phyloP scores from a whole-genome alignment of 2,797 vertebrate genomes.

The Centropyge bicolor region DNA sequence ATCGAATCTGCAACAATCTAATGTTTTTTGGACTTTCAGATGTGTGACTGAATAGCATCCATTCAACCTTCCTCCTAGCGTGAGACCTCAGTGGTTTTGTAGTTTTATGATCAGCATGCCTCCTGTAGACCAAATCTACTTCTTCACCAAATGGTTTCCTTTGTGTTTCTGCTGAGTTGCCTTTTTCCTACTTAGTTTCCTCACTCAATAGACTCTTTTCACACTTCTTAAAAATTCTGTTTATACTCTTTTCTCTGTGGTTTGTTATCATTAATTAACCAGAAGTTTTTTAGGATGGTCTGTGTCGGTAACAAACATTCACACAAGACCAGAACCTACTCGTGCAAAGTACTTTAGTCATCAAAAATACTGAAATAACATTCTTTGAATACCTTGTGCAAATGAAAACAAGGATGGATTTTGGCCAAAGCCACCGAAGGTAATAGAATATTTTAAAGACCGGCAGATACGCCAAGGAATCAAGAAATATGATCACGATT shows the following conservation, averaged over 20 bases:
- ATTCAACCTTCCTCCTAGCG: slow-evolving; percentile 1
- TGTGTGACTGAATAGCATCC: slow-evolving; percentile 4
- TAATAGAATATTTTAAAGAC: slow-evolving; percentile 22
- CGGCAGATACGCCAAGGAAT: slow-evolving; percentile 8
- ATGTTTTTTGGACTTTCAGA: not conserved
- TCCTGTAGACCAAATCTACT: slow-evolving; percentile 9
- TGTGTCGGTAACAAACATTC: slow-evolving; percentile 55
- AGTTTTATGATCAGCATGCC: slow-evolving; percentile 32
- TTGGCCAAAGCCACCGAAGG: slow-evolving; percentile 54
- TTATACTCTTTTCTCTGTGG: slow-evolving; percentile 51
- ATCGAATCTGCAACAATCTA: not conserved
- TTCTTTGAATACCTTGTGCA: slow-evolving; percentile 80
- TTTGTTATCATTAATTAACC: slow-evolving; percentile 79
- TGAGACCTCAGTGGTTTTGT: slow-evolving; percentile 13
- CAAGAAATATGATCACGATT: slow-evolving; percentile 28
- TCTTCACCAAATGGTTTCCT: slow-evolving; percentile 28
- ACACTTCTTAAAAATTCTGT: slow-evolving; percentile 46
- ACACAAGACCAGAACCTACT: slow-evolving; percentile 41
- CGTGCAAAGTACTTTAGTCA: slow-evolving; percentile 63
- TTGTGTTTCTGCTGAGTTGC: slow-evolving; percentile 50
- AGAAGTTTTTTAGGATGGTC: slow-evolving; percentile 35
- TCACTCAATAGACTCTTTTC: slow-evolving; percentile 73
- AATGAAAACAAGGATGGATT: slow-evolving; percentile 75
- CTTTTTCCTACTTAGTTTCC: slow-evolving; percentile 13
- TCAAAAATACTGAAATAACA: slow-evolving; percentile 80